Base-by-base conservation (phyloP, 2,113 vertebrate species). In the Neolamprologus hecqui region DNA sequence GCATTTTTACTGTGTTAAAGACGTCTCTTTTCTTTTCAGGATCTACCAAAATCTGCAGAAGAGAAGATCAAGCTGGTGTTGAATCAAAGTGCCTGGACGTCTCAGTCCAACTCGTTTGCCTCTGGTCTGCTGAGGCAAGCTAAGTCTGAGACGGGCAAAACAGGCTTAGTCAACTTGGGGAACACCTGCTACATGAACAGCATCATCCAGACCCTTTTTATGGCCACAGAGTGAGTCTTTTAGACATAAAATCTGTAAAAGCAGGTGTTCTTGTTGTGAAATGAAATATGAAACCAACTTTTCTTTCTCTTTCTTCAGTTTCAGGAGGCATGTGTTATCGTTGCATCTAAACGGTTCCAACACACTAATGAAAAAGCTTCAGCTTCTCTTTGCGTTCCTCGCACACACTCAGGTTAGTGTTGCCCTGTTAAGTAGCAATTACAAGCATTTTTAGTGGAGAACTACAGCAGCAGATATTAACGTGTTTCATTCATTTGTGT, bases 171-270 rank as follows among this genome's bases (percentile, higher is more conserved):
- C 94, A 99, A 99, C 95, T 94, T 99, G 89, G 98, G 99, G 86
- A 99, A 99, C 93, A 99, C 98, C 4, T 99, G 99, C 94, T 99
- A 97, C 92, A 99, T 99, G 98, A 99, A 99, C 94, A 99, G 98
- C 96, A 97, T 99, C 94, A 97, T 99, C 90, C 99, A 99, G 94
- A 98, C 98, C 33, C 96, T 99, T 82, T 99, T 98, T 94, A 99
- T 99, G 98, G 98, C 99, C 89, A 99, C 98, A 84, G 98, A 99
- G 99, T 99, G 96, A 98, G 98, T 97, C 45, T 4, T 51, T 19
- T 7, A 7, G 7, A 58, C 80, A 83, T 9, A 28, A 11, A 21
- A 57, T 58, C 11, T n/a, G 19, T 65, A 21, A 49, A 40, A 57
- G 15, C 15, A 49, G 14, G 5, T 51, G 6, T 37, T 49, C 8